Evolutionary conservation across 2,888 invertebrate species (phyloP).

Genomic region (Camponotus fellah): DNA sequence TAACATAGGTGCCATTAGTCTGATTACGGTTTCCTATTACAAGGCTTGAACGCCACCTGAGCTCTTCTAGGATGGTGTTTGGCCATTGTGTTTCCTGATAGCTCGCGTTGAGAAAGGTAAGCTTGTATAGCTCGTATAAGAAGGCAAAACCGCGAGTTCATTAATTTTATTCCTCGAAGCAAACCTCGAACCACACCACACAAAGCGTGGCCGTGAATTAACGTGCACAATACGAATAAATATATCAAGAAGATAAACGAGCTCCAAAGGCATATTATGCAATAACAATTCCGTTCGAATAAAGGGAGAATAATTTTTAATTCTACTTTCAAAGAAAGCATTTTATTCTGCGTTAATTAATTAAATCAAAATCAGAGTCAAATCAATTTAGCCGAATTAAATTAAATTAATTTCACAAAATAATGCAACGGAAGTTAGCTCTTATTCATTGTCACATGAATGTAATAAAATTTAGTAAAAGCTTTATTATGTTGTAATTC

Average conservation of each 20-base stretch:
- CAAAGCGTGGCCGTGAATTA: conserved; percentile 31
- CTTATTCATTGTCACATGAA: not conserved
- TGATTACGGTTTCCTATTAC: conserved; percentile 76
- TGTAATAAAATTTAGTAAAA: conserved; percentile 5
- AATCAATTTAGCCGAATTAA: conserved; percentile 16
- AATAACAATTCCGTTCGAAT: conserved; percentile 24
- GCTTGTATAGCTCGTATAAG: conserved; percentile 32
- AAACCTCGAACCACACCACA: conserved; percentile 37
- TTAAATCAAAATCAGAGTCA: conserved; percentile 5
- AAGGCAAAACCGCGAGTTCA: conserved; percentile 47
- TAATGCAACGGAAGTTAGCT: conserved; percentile 6
- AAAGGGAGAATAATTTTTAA: conserved; percentile 16
- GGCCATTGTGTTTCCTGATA: conserved; percentile 32
- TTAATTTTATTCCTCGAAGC: conserved; percentile 44
- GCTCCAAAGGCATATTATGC: not conserved
- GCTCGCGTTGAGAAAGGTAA: conserved; percentile 27
- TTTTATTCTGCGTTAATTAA: conserved; percentile 6
- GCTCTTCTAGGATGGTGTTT: conserved; percentile 58
- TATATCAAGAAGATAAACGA: not conserved
- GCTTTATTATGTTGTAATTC: not conserved
- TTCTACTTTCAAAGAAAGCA: not conserved
- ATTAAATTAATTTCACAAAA: conserved; percentile 29
- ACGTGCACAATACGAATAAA: conserved; percentile 47
- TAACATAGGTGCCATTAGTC: conserved; percentile 77
- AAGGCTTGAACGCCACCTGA: conserved; percentile 63